Evolutionary conservation across 2,888 invertebrate species (phyloP).

Genomic region (Halocaridina rubra): DNA sequence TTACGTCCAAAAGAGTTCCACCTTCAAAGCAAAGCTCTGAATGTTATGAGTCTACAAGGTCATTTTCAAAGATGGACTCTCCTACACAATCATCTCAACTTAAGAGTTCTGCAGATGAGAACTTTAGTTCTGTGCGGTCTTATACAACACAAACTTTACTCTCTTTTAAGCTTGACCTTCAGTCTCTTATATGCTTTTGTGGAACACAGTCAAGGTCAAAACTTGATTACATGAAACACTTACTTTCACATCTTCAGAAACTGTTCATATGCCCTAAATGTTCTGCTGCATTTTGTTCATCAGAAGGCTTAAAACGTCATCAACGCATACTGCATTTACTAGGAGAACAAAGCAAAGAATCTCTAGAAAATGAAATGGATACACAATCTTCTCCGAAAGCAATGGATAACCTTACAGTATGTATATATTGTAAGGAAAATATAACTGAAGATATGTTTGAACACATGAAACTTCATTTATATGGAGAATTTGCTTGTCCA

Average conservation of each 20-base stretch:
- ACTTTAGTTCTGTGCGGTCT: too few species aligned
- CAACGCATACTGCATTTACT: constrained; percentile 32
- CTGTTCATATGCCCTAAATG: constrained; percentile 38
- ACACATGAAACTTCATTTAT: constrained; percentile 10
- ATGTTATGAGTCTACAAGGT: too few species aligned
- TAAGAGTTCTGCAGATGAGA: too few species aligned
- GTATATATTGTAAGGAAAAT: background rate
- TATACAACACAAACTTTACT: too few species aligned
- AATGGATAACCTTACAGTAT: background rate
- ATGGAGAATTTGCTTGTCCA: constrained; percentile 29
- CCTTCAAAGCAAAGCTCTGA: too few species aligned
- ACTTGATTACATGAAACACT: constrained; percentile 20
- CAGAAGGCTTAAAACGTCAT: constrained; percentile 25
- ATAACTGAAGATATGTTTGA: background rate
- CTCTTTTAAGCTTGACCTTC: too few species aligned
- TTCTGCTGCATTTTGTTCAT: constrained; percentile 14
- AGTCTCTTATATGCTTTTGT: constrained; percentile 6
- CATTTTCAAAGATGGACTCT: too few species aligned
- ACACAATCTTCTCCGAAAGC: background rate
- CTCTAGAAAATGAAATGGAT: background rate
- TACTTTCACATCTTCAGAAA: constrained; percentile 17
- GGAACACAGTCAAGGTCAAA: background rate
- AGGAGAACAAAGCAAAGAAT: background rate
- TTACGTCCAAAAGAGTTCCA: too few species aligned
- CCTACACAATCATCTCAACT: too few species aligned